phyloP scores from a whole-genome alignment of 2,888 invertebrate genomes.

The Oscheius sp. region DNA sequence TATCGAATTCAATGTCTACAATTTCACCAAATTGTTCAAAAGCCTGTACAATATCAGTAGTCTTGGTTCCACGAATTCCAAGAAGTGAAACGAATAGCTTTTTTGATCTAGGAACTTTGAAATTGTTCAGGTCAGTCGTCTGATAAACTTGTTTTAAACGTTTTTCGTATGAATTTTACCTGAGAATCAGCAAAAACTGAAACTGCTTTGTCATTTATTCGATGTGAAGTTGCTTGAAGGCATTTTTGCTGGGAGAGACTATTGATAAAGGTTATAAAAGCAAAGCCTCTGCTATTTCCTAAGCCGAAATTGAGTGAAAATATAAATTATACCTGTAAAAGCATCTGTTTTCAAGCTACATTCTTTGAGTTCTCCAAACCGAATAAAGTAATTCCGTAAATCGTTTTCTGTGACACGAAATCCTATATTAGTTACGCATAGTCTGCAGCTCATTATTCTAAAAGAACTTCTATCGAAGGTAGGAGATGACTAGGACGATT shows the following conservation, averaged over 20 bases:
- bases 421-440: slow-evolving; percentile 24
- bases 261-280: slow-evolving; percentile 23
- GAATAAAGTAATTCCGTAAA: slow-evolving; percentile 6
- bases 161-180: too few relatives aligned
- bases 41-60: neutral
- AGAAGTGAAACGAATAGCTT: slow-evolving; percentile 25
- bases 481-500: too few relatives aligned
- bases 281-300: slow-evolving; percentile 24
- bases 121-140: too few relatives aligned
- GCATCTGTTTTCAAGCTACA: slow-evolving; percentile 11
- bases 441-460: slow-evolving; percentile 9
- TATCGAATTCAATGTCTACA: neutral
- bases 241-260: slow-evolving; percentile 1
- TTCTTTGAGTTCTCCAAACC: slow-evolving; percentile 14
- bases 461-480: too few relatives aligned
- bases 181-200: slow-evolving; percentile 13
- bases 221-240: slow-evolving; percentile 9
- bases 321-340: neutral
- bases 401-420: slow-evolving; percentile 12
- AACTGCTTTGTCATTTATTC: slow-evolving; percentile 11
- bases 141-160: too few relatives aligned
- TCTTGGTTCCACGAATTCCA: neutral
- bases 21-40: slow-evolving; percentile 16
- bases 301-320: neutral
- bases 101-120: neutral